Conservation (phyloP, 2,113 vertebrate species). For the Antechinus stuartii region DNA sequence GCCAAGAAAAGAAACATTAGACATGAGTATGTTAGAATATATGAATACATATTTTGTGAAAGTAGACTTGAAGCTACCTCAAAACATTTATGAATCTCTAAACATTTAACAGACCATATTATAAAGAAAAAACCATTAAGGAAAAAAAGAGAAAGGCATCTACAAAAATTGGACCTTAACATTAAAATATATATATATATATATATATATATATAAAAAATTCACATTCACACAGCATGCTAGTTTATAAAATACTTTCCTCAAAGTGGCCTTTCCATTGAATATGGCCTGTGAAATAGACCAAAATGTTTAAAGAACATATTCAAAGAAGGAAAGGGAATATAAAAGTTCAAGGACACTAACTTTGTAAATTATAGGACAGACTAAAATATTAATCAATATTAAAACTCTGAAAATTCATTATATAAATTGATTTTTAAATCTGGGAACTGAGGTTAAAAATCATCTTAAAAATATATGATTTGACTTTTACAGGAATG, state of each 20-base stretch:
- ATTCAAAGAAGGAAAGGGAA: neutral
- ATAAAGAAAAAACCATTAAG: neutral
- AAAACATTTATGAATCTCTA: neutral
- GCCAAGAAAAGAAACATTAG: neutral
- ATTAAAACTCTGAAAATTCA: conserved; percentile 29
- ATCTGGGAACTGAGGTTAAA: neutral
- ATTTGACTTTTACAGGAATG: too few relatives aligned
- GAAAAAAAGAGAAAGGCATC: neutral
- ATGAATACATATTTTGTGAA: neutral
- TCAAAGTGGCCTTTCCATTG: neutral
- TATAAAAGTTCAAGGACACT: conserved; percentile 14
- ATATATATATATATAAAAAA: neutral
- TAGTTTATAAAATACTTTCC: neutral
- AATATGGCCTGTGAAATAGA: neutral
- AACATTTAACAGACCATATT: neutral
- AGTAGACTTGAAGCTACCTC: neutral
- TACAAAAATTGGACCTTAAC: neutral
- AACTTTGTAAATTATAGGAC: conserved; percentile 7
- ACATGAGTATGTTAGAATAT: neutral
- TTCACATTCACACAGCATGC: neutral
- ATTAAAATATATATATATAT: neutral
- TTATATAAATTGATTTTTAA: neutral
- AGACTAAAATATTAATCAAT: conserved; percentile 7
- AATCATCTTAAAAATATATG: neutral
- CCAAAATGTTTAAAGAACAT: neutral